Evolutionary conservation across 2,888 invertebrate species (phyloP).

Genomic region (Anoplius nigerrimus): DNA sequence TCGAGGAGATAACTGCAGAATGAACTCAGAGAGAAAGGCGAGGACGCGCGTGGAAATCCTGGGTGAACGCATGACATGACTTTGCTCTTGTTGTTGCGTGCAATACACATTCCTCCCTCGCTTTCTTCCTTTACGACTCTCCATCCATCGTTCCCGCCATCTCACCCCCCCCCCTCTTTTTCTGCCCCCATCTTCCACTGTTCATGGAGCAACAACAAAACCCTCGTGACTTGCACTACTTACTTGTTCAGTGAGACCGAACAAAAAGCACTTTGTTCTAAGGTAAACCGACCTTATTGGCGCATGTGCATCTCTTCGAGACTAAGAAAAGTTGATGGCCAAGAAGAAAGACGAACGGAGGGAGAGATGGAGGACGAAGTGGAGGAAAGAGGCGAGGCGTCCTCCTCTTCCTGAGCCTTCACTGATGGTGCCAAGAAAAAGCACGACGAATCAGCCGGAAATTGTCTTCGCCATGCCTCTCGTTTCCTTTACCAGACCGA

Average conservation of each 20-base stretch:
- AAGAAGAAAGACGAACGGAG: conserved; percentile 21
- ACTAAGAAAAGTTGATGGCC: conserved; percentile 31
- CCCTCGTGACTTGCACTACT: conserved; percentile 61
- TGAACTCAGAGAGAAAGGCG: conserved; percentile 24
- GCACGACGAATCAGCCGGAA: conserved; percentile 71
- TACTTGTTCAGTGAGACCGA: conserved; percentile 47
- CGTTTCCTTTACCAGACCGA: conserved; percentile 5
- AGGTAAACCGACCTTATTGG: conserved; percentile 60
- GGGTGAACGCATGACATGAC: conserved; percentile 48
- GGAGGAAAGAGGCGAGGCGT: conserved; percentile 20
- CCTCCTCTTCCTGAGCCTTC: conserved; percentile 18
- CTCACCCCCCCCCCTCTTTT: background rate
- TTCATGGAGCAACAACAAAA: conserved; percentile 56
- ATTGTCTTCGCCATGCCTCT: conserved; percentile 62
- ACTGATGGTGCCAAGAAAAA: conserved; percentile 56
- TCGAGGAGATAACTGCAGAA: background rate
- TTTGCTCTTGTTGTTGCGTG: conserved; percentile 45
- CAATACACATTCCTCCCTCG: background rate
- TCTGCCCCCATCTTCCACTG: conserved; percentile 23
- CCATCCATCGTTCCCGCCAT: background rate
- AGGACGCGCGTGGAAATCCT: conserved; percentile 30
- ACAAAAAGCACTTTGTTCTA: conserved; percentile 68
- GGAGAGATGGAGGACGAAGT: conserved; percentile 6
- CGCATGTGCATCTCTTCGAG: conserved; percentile 42
- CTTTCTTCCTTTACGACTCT: background rate